Percentiles rank a stretch among this genome's conserved stretches.
Conservation (phyloP, 2,113 vertebrate genomes). For the Pangasianodon gigas region DNA sequence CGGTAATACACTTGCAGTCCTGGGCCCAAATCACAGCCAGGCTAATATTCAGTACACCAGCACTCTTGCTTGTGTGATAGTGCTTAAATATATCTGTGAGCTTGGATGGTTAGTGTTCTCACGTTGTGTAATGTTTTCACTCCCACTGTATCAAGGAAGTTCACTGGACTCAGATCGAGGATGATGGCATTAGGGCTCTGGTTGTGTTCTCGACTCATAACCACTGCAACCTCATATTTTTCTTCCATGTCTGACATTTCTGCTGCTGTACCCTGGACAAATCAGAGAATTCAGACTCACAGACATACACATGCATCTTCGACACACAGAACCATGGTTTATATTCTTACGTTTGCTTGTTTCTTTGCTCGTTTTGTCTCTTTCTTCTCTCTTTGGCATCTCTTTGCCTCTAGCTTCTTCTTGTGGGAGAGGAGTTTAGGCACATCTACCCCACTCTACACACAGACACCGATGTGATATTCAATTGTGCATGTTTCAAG, state of each 20-base stretch:
- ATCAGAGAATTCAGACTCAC: neutral
- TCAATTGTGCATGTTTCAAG: neutral
- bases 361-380: conserved; percentile 74
- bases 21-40: too few relatives aligned
- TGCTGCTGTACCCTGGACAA: conserved; percentile 40
- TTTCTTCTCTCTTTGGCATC: conserved; percentile 75
- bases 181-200: conserved; percentile 67
- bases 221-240: conserved; percentile 53
- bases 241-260: conserved; percentile 37
- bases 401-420: conserved; percentile 82
- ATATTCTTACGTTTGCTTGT: conserved; percentile 54
- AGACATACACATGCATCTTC: neutral
- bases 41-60: too few relatives aligned
- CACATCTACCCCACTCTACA: conserved; percentile 81
- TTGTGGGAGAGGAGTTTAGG: conserved; percentile 80
- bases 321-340: neutral
- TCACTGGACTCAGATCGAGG: conserved; percentile 85
- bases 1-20: too few relatives aligned
- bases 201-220: conserved; percentile 59
- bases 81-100: neutral
- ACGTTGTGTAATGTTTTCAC: conserved; percentile 83
- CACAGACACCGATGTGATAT: neutral
- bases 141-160: conserved; percentile 87
- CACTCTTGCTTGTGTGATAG: too few relatives aligned
- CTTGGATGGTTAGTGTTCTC: neutral